Conservation (phyloP, 1,140 invertebrate genomes). For the Meloidogyne hapla region DNA sequence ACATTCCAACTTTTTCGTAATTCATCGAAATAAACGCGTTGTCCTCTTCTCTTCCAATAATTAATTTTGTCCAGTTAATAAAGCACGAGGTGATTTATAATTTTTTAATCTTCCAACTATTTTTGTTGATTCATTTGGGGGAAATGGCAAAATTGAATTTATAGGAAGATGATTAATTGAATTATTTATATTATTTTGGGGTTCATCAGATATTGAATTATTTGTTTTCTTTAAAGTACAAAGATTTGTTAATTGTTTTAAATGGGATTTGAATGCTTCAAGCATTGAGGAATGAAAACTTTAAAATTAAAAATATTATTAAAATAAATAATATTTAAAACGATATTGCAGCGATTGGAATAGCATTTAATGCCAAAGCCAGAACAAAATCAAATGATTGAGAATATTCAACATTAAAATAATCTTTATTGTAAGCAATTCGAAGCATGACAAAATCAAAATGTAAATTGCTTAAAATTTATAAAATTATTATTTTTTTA, state of each 20-base stretch:
- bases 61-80: constrained; percentile 24
- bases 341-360: constrained; percentile 34
- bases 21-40: constrained; percentile 23
- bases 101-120: not conserved
- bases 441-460: constrained; percentile 38
- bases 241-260: not conserved
- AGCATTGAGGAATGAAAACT: constrained; percentile 23
- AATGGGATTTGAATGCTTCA: not conserved
- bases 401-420: constrained; percentile 33
- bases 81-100: constrained; percentile 15
- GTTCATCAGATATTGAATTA: not conserved
- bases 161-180: too few relatives aligned
- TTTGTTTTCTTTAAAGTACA: not conserved
- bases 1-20: constrained; percentile 22
- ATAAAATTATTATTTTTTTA: not conserved
- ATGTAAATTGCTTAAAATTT: constrained; percentile 32
- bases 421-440: constrained; percentile 36
- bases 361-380: constrained; percentile 24
- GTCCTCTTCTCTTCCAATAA: constrained; percentile 12
- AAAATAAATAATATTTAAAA: not conserved
- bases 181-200: too few relatives aligned
- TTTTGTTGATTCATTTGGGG: not conserved
- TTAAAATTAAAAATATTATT: constrained; percentile 1
- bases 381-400: constrained; percentile 37
- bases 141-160: too few relatives aligned